Percentiles rank a stretch among this genome's conserved stretches.
These are phyloP conservation scores for Maccullochella peelii DNA, from an alignment of 2,113 vertebrate species.

Conservation along the genomic window DNA sequence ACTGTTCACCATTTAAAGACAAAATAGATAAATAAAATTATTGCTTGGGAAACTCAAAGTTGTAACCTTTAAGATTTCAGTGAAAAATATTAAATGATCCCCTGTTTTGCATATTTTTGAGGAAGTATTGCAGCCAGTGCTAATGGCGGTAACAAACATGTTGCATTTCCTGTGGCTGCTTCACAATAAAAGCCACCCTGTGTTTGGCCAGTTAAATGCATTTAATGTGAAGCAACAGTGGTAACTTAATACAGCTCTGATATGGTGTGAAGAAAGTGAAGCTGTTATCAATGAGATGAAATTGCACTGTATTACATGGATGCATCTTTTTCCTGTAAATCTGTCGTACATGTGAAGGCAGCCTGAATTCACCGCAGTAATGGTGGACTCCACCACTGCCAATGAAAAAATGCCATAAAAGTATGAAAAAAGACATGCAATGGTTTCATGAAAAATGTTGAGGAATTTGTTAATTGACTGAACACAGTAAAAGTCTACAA, in stretches of 20 bases:
- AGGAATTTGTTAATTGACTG: neutral
- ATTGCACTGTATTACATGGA: neutral
- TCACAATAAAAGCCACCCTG: neutral
- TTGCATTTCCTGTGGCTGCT: neutral
- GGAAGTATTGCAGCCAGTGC: rapidly evolving
- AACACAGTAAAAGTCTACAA: neutral
- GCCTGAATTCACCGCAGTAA: neutral
- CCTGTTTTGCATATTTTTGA: neutral
- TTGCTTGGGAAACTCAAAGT: neutral
- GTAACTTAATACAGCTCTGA: neutral
- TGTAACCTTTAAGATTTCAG: neutral
- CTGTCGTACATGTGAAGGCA: neutral
- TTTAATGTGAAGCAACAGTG: neutral
- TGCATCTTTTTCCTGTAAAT: neutral
- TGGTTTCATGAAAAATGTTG: neutral
- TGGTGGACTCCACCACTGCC: neutral
- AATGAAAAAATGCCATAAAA: no score
- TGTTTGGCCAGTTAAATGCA: neutral
- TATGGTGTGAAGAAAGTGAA: neutral
- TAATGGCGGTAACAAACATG: neutral
- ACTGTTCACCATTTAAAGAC: neutral
- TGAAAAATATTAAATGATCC: neutral
- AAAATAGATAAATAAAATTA: neutral
- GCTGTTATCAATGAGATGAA: neutral
- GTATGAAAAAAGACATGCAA: neutral